phyloP scores from a whole-genome alignment of 2,888 invertebrate species.

The Sepiola atlantica region DNA sequence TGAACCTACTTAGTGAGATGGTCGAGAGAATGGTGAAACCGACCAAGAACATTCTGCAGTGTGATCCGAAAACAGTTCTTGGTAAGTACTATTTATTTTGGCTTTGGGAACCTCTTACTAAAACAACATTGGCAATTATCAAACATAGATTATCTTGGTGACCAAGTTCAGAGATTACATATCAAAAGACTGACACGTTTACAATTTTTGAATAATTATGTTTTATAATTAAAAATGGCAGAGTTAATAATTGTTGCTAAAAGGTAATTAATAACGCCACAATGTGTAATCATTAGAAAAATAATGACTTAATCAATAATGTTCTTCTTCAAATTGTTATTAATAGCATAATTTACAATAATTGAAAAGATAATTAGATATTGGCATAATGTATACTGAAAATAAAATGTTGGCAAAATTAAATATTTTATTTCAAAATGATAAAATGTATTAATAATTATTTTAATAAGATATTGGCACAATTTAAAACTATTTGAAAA shows the following conservation, averaged over 20 bases:
- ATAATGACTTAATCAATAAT: too few relatives aligned
- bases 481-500: too few relatives aligned
- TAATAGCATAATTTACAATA: too few relatives aligned
- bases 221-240: not conserved
- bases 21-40: conserved; percentile 42
- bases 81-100: not conserved
- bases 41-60: conserved; percentile 24
- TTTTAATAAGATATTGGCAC: too few relatives aligned
- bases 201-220: not conserved
- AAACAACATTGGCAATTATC: not conserved
- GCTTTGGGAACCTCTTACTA: not conserved
- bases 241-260: not conserved
- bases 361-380: too few relatives aligned
- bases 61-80: conserved; percentile 44
- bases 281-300: too few relatives aligned
- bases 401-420: too few relatives aligned
- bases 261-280: too few relatives aligned
- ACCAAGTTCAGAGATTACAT: not conserved
- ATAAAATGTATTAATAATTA: too few relatives aligned
- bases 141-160: not conserved
- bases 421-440: too few relatives aligned
- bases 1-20: conserved; percentile 45
- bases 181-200: not conserved
- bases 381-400: too few relatives aligned
- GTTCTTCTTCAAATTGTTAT: too few relatives aligned